These are phyloP conservation scores for Leguminivora glycinivorella DNA, from an alignment of 1,140 invertebrate species.

Conservation along the genomic window DNA sequence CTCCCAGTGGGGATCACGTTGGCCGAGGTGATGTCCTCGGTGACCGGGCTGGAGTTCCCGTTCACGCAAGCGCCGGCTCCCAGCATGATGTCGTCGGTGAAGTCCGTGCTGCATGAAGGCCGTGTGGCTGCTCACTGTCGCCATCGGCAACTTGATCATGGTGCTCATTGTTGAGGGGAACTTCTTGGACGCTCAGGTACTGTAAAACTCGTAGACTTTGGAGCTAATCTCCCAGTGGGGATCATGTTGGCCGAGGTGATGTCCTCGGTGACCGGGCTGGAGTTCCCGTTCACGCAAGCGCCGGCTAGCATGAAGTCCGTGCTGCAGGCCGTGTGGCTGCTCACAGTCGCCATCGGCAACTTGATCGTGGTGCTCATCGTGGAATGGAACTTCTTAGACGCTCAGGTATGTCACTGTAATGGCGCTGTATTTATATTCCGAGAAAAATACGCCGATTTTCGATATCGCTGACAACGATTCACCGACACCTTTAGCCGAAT, in stretches of 20 bases:
- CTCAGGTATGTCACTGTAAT: slow-evolving; percentile 83
- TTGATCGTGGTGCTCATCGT: slow-evolving; percentile 92
- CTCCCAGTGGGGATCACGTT: slow-evolving; percentile 92
- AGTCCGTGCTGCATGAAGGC: slow-evolving; percentile 94
- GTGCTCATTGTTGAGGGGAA: slow-evolving; percentile 88
- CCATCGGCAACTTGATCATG: slow-evolving; percentile 95
- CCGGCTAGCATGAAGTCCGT: slow-evolving; percentile 95
- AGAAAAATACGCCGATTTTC: too few relatives aligned
- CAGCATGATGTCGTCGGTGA: too few relatives aligned
- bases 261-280: slow-evolving; percentile 95
- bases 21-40: slow-evolving; percentile 92
- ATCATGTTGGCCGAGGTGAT: slow-evolving; percentile 91
- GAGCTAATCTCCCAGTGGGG: slow-evolving; percentile 91
- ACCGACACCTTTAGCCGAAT: too few relatives aligned
- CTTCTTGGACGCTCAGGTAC: slow-evolving; percentile 84
- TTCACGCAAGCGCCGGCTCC: slow-evolving; percentile 92
- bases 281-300: slow-evolving; percentile 95
- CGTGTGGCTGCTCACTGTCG: slow-evolving; percentile 92
- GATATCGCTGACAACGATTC: too few relatives aligned
- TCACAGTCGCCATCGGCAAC: slow-evolving; percentile 95
- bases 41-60: slow-evolving; percentile 95
- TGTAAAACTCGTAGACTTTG: slow-evolving; percentile 20
- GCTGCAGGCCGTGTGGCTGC: slow-evolving; percentile 91
- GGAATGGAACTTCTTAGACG: slow-evolving; percentile 82
- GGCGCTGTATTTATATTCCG: too few relatives aligned